Conservation (phyloP, 2,113 vertebrate genomes). For the Passer montanus region DNA sequence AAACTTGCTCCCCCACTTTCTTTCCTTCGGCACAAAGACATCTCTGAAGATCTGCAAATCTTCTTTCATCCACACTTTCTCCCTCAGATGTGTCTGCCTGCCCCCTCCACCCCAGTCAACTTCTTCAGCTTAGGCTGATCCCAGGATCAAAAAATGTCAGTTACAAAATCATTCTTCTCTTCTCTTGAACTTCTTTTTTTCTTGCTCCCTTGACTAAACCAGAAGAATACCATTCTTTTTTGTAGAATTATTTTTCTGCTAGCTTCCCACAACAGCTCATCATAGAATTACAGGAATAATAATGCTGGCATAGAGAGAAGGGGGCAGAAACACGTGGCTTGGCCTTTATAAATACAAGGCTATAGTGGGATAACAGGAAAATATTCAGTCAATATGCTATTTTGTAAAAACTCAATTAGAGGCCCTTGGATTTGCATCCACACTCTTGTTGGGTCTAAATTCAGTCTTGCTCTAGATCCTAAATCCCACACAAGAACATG, state of each 20-base stretch:
- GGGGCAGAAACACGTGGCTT: background rate
- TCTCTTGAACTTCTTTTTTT: background rate
- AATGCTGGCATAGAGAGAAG: background rate
- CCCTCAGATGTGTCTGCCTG: background rate
- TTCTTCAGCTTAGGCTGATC: constrained; percentile 33
- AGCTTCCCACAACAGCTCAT: background rate
- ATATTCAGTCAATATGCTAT: background rate
- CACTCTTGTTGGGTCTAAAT: background rate
- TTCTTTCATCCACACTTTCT: constrained; percentile 18
- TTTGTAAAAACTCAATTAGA: background rate
- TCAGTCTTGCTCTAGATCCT: background rate
- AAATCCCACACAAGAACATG: background rate
- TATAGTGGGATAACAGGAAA: background rate
- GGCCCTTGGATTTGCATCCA: background rate
- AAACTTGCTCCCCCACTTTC: background rate
- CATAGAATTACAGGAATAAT: background rate
- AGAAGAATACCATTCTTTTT: background rate
- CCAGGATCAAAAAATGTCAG: constrained; percentile 17
- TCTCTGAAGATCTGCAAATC: constrained; percentile 14
- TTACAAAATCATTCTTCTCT: constrained; percentile 27
- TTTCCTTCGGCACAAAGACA: constrained; percentile 31
- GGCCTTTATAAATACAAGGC: background rate
- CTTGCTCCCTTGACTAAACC: background rate
- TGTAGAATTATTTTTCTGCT: background rate
- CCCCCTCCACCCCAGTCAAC: background rate